Base-by-base conservation (phyloP, 2,797 vertebrate genomes). In the Periophthalmus magnuspinnatus region DNA sequence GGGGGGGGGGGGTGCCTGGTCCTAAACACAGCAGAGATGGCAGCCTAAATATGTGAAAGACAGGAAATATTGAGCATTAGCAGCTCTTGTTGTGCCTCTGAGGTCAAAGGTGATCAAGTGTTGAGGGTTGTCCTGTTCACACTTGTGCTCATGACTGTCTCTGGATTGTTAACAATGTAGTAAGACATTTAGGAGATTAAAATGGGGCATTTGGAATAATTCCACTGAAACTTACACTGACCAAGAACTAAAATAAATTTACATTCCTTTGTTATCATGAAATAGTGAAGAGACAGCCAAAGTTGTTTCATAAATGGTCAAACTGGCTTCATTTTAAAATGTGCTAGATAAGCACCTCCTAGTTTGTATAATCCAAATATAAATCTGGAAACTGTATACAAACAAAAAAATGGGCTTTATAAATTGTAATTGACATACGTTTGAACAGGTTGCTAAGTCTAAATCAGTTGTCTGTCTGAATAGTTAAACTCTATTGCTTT, bases 21-120 rank as follows among this genome's bases (percentile, higher is more conserved):
- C 72, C 76, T 67, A 59, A 67, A 70, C 41, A 63, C 65, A 59
- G 78, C 86, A 86, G 82, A 80, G 82, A 80, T 85, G 81, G 79
- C 66, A 19, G 28, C 48, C 69, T 60, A 74, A 64, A 60, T 57
- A 13, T 58, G 54, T 67, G 67, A 67, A 50, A 45, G 62, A 50
- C 66, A n/a, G 50, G 65, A 61, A 80, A 81, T 66, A 72, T 75
- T 61, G 54, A 76, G 41, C 13, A 32, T 86, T 70, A 74, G 38
- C 66, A 67, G 52, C 24, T 74, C 67, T 60, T 74, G 14, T 72
- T 22, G 22, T 32, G 58, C 48, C 69, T 32, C 9, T 34, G 81
- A 70, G 82, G 81, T 81, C 72, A 74, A 7, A 61, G 64, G 50
- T 56, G 56, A 60, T 55, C 24, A 50, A n/a, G 19, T 48, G 69